Evolutionary conservation across 2,888 invertebrate species (phyloP).

Genomic region (Mythimna pallens): DNA sequence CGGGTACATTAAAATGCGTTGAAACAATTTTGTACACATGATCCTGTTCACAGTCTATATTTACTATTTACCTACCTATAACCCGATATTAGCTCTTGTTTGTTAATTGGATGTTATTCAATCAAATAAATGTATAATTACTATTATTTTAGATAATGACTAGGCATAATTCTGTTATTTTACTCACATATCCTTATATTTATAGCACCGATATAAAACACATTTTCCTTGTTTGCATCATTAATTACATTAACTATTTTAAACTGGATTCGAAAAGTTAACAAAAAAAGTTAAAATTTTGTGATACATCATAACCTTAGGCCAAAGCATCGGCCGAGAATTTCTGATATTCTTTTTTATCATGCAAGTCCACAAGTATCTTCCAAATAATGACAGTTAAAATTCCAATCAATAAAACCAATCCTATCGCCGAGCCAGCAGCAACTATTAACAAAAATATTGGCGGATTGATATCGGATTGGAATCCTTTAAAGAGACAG

Average conservation of each 20-base stretch:
- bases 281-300: conserved; percentile 72
- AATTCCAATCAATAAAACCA: conserved; percentile 80
- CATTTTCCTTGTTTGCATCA: conserved; percentile 38
- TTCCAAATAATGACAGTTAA: conserved; percentile 82
- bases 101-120: no score
- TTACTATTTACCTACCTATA: no score
- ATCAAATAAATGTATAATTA: no score
- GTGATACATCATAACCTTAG: conserved; percentile 72
- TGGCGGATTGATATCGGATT: not conserved
- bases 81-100: no score
- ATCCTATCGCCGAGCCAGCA: conserved; percentile 75
- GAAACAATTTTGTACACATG: no score
- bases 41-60: no score
- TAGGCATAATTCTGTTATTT: conserved; percentile 26
- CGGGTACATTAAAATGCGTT: not conserved
- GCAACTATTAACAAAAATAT: conserved; percentile 74
- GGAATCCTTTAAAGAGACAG: not conserved
- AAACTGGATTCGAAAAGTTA: conserved; percentile 76
- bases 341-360: conserved; percentile 79
- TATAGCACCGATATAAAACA: conserved; percentile 22
- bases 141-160: not conserved
- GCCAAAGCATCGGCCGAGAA: conserved; percentile 73
- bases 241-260: conserved; percentile 43
- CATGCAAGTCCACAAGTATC: conserved; percentile 77
- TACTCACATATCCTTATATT: conserved; percentile 38